Base-by-base conservation (phyloP, 2,888 invertebrate species). In the Platyscelio sp. region DNA sequence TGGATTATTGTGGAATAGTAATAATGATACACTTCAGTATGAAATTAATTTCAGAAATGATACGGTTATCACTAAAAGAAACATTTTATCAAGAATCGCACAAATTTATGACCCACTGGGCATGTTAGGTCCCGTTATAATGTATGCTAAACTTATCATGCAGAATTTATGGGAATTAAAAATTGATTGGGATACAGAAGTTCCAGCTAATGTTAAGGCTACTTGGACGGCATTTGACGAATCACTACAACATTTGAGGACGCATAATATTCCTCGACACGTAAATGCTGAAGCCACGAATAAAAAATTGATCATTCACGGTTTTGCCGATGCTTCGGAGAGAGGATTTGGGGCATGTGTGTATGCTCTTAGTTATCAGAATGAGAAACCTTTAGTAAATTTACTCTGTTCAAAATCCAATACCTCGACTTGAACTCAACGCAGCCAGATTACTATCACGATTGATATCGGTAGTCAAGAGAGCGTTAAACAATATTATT, bases 271-370 rank as follows among this genome's bases (percentile, higher is more conserved):
- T 33, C 33, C 33, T 33, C 33, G 33, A 33, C 33, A 33, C 9
- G 33, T 33, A 33, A 33, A 33, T 33, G 33, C 33, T 33, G 33
- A 9, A 33, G 33, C 33, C 5, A 9, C 6, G 33, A 33, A 5
- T 33, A 5, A 33, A 33, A 33, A 33, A 33, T 9, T 33, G 33
- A 33, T 33, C 33, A 33, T 33, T 33, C 33, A 33, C 33, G 33
- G 33, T 7, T 33, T 33, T 33, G 33, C 33, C 9, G 33, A 33
- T 33, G 87, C 88, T 7, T 87, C 82, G 4, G 87, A 87, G 20
- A 83, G 63, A 4, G 88, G 83, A 0, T 89, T 87, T 58, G 88
- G 89, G 22, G 88, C 87, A 0, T 88, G 89, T 51, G 43, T 90
- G 3, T 89, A 90, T 24, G 9, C 85, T 4, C 27, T 68, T 11